phyloP scores from a whole-genome alignment of 2,113 vertebrate genomes.

The Ramphastos sulfuratus region DNA sequence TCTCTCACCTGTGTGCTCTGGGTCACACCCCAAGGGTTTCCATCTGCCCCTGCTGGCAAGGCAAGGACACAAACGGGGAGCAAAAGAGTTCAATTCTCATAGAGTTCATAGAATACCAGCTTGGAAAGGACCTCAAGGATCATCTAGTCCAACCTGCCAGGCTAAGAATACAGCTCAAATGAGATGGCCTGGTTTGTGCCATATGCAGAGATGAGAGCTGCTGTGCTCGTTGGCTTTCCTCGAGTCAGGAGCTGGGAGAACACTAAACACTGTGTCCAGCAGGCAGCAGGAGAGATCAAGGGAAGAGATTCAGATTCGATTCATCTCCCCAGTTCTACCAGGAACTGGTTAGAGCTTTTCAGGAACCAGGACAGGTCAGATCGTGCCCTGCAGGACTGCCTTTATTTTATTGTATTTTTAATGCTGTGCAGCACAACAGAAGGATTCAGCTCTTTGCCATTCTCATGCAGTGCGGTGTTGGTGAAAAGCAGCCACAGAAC shows the following conservation, averaged over 20 bases:
- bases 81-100: background rate
- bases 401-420: background rate
- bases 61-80: background rate
- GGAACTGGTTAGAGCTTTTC: background rate
- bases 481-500: background rate
- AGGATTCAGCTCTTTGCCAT: background rate
- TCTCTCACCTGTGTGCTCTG: background rate
- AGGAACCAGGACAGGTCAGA: fast-evolving
- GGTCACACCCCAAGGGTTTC: background rate
- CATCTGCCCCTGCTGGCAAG: background rate
- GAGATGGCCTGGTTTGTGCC: background rate
- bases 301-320: background rate
- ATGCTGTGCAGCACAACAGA: background rate
- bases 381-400: background rate
- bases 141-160: too few species aligned
- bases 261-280: slow-evolving; percentile 6
- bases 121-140: too few species aligned
- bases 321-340: background rate
- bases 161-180: too few species aligned
- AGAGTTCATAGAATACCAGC: too few species aligned
- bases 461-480: background rate
- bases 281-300: slow-evolving; percentile 27
- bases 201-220: background rate
- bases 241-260: background rate
- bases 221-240: background rate